Percentiles rank a stretch among this genome's conserved stretches.
Conservation (phyloP, 1,140 invertebrate genomes). For the Aethina tumida region DNA sequence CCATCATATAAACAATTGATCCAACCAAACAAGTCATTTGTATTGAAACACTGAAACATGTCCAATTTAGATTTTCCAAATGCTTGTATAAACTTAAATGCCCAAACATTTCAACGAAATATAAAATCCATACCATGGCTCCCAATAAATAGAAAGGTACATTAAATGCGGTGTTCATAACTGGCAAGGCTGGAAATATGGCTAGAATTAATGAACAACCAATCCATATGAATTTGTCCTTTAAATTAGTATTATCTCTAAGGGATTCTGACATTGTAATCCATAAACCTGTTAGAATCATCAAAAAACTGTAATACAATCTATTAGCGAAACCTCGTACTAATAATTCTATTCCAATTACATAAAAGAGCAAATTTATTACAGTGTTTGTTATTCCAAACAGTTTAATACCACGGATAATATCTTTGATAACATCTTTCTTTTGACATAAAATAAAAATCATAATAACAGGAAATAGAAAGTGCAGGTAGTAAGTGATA, state of each 20-base stretch:
- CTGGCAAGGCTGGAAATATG: conserved; percentile 24
- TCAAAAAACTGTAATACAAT: conserved; percentile 17
- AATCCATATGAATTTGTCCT: conserved; percentile 23
- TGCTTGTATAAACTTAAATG: conserved; percentile 10
- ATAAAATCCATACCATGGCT: conserved; percentile 14
- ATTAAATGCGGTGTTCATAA: conserved; percentile 27
- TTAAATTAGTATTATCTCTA: conserved; percentile 6
- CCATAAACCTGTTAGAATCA: conserved; percentile 19
- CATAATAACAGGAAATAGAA: conserved; percentile 21
- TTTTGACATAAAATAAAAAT: conserved; percentile 9
- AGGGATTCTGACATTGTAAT: conserved; percentile 13
- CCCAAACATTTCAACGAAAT: conserved; percentile 16
- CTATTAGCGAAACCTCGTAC: conserved; percentile 23
- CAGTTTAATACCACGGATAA: background rate
- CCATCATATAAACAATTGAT: conserved; percentile 16
- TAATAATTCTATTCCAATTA: conserved; percentile 19
- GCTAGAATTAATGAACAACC: conserved; percentile 16
- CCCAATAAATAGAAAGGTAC: conserved; percentile 21
- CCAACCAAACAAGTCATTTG: conserved; percentile 15
- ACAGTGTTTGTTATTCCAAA: background rate
- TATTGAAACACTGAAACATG: conserved; percentile 10
- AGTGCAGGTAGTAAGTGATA: conserved; percentile 23
- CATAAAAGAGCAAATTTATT: conserved; percentile 11
- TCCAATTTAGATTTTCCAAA: conserved; percentile 4
- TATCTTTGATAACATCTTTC: background rate